Evolutionary conservation across 2,888 invertebrate genomes (phyloP).

Genomic region (Shargacucullia verbasci): DNA sequence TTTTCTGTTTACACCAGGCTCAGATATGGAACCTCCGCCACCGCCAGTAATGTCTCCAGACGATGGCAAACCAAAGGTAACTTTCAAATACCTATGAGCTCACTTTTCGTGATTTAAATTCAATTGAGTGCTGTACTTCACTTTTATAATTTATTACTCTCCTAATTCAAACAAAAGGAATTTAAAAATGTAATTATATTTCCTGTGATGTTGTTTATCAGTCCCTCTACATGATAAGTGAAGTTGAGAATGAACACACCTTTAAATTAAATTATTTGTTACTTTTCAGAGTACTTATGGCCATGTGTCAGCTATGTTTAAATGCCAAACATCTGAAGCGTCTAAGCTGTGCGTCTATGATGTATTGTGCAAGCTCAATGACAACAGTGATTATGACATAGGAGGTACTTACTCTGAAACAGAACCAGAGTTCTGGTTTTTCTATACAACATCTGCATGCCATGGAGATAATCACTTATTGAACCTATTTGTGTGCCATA

Average conservation of each 20-base stretch:
- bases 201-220: too few species aligned
- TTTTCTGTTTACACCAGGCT: conserved; percentile 21
- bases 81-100: neutral
- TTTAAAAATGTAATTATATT: too few species aligned
- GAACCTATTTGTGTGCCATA: conserved; percentile 76
- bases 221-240: too few species aligned
- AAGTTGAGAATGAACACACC: too few species aligned
- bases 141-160: too few species aligned
- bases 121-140: too few species aligned
- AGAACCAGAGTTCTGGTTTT: conserved; percentile 79
- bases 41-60: conserved; percentile 1
- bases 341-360: conserved; percentile 71
- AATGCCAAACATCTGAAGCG: conserved; percentile 69
- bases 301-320: conserved; percentile 64
- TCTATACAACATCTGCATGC: conserved; percentile 67
- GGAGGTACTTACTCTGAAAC: conserved; percentile 74
- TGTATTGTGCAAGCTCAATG: conserved; percentile 62
- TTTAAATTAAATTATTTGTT: conserved; percentile 1
- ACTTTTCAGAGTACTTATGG: conserved; percentile 61
- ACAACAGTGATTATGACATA: conserved; percentile 69
- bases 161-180: too few species aligned
- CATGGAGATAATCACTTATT: conserved; percentile 71
- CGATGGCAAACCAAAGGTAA: conserved; percentile 15
- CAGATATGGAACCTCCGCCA: conserved; percentile 13
- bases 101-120: too few species aligned